These are phyloP conservation scores for Dunckerocampus dactyliophorus DNA, from an alignment of 2,113 vertebrate genomes.

Conservation along the genomic window DNA sequence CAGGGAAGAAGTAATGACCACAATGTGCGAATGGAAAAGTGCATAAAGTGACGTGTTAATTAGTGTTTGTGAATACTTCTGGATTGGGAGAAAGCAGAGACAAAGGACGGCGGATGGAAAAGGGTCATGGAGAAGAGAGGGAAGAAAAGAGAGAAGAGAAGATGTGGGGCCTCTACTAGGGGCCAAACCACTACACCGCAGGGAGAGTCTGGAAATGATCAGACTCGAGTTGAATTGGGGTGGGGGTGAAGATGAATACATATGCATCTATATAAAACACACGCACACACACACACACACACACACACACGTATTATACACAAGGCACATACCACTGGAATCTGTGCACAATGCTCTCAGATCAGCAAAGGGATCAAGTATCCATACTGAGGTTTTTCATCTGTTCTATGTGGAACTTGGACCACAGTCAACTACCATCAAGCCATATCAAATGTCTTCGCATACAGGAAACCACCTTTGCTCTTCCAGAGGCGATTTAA, in stretches of 20 bases:
- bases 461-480: conserved; percentile 6
- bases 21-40: conserved; percentile 7
- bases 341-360: conserved; percentile 5
- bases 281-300: conserved; percentile 5
- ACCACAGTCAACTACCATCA: conserved; percentile 21
- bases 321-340: conserved; percentile 4
- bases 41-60: conserved; percentile 7
- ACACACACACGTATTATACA: not conserved
- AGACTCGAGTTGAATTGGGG: conserved; percentile 15
- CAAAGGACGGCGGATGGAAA: conserved; percentile 17
- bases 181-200: conserved; percentile 34
- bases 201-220: conserved; percentile 60
- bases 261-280: conserved; percentile 41
- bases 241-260: conserved; percentile 33
- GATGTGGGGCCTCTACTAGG: conserved; percentile 32
- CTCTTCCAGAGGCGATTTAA: conserved; percentile 18
- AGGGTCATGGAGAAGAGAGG: conserved; percentile 5
- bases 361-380: conserved; percentile 5
- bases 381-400: conserved; percentile 22
- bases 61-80: not conserved
- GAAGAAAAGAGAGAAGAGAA: conserved; percentile 19
- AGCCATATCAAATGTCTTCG: conserved; percentile 30
- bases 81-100: conserved; percentile 12
- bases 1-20: conserved; percentile 5
- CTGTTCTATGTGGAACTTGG: not conserved